phyloP scores from a whole-genome alignment of 2,113 vertebrate genomes.

The rabbit (Oryctolagus cuniculus) region mOryCun1.1 NC_091441.1:116138501-116139000 shows the following conservation, averaged over 20 bases:
- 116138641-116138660: neutral
- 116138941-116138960: neutral
- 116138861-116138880: neutral
- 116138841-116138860: accelerated
- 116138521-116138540: neutral
- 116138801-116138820: neutral
- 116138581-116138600: constrained; percentile 16
- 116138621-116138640: neutral
- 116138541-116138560: neutral
- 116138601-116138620: constrained; percentile 46
- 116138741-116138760: neutral
- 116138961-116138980: neutral
- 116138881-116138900: neutral
- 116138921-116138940: neutral
- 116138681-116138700: neutral
- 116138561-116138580: constrained; percentile 25
- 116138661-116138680: neutral
- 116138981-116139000: no score
- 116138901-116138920: neutral
- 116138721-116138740: neutral
- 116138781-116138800: neutral
- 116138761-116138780: accelerated
- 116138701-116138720: neutral
- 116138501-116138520: neutral
- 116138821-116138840: no score